Percentiles rank a stretch among this genome's conserved stretches.
Evolutionary conservation across 2,797 vertebrate species (phyloP).

Genomic region (Schizothorax lantsangensis): DNA sequence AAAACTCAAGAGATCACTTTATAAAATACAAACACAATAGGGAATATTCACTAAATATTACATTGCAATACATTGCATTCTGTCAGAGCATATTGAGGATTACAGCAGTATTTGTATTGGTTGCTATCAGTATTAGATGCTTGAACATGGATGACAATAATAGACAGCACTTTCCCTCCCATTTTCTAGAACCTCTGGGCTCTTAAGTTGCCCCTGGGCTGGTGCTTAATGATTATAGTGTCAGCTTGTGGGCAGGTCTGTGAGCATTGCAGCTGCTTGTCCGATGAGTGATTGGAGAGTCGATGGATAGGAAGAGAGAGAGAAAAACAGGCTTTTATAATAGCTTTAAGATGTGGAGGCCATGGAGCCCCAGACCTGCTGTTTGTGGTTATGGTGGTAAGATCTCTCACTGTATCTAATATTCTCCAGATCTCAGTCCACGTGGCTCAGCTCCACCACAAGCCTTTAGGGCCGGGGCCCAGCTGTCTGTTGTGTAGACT

Average conservation of each 20-base stretch:
- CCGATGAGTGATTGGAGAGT: constrained; percentile 32
- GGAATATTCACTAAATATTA: neutral
- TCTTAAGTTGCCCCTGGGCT: constrained; percentile 69
- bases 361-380: constrained; percentile 60
- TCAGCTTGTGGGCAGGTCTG: constrained; percentile 61
- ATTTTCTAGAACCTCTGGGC: constrained; percentile 48
- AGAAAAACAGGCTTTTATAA: constrained; percentile 54
- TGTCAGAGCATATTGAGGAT: constrained; percentile 8
- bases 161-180: constrained; percentile 30
- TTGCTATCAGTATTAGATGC: constrained; percentile 23
- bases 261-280: constrained; percentile 64
- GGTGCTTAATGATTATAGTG: constrained; percentile 64
- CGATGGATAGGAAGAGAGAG: constrained; percentile 20
- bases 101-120: constrained; percentile 1
- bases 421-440: constrained; percentile 30
- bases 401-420: constrained; percentile 40
- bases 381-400: constrained; percentile 63
- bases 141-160: constrained; percentile 16
- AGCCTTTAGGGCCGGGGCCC: neutral
- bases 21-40: neutral
- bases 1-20: neutral
- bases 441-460: constrained; percentile 37
- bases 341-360: constrained; percentile 59
- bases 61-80: neutral
- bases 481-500: constrained; percentile 6